phyloP scores from a whole-genome alignment of 2,797 vertebrate genomes.

The Lepilemur septentrionalis region DNA sequence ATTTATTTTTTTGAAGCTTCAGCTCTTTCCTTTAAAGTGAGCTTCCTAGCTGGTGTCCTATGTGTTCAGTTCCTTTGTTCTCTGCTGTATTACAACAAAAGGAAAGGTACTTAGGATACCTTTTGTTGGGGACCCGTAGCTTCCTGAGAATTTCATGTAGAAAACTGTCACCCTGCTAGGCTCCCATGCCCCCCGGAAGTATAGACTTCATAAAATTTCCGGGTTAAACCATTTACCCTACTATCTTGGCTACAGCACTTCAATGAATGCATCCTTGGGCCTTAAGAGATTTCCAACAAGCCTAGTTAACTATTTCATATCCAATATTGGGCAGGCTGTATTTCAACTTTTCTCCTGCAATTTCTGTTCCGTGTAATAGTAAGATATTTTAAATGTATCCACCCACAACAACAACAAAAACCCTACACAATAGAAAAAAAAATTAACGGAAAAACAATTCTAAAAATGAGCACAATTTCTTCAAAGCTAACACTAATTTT shows the following conservation, averaged over 20 bases:
- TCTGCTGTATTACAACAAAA: neutral
- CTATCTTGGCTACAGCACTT: neutral
- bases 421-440: neutral
- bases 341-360: neutral
- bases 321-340: neutral
- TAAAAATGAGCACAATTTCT: conserved; percentile 32
- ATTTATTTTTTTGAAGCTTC: neutral
- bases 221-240: neutral
- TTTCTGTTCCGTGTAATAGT: neutral
- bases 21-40: neutral
- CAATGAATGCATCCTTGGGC: neutral
- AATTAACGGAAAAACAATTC: conserved; percentile 21
- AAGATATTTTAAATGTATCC: conserved; percentile 38
- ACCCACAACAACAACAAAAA: neutral
- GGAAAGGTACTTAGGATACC: neutral
- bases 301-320: conserved; percentile 9
- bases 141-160: conserved; percentile 25
- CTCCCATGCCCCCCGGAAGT: neutral
- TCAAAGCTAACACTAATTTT: conserved; percentile 53
- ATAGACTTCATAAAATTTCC: neutral
- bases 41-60: neutral
- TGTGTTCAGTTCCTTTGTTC: conserved; percentile 32
- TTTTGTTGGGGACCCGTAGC: neutral
- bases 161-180: neutral
- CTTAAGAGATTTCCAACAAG: neutral